A percentile compares a stretch with the other conserved stretches of the same genome.
phyloP scores from a whole-genome alignment of 1,140 invertebrate species.

The Triops longicaudatus region DNA sequence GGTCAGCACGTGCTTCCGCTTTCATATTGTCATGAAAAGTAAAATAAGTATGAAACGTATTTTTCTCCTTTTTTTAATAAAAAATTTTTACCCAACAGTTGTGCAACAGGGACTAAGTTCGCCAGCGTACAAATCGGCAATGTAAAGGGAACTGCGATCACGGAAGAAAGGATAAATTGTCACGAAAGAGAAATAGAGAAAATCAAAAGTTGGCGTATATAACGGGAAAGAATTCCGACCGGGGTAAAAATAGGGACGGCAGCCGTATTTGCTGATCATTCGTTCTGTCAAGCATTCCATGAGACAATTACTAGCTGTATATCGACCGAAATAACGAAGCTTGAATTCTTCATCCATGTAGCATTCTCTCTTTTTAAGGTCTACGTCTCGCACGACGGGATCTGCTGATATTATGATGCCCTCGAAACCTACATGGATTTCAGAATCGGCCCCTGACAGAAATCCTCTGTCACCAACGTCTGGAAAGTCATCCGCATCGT shows the following conservation, averaged over 20 bases:
- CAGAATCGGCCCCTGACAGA: conserved; percentile 25
- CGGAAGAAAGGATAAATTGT: neutral
- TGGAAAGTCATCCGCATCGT: conserved; percentile 29
- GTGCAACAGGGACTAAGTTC: neutral
- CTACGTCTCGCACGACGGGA: conserved; percentile 19
- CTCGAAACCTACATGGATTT: conserved; percentile 20
- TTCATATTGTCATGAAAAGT: neutral
- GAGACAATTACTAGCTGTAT: conserved; percentile 27
- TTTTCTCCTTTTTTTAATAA: neutral
- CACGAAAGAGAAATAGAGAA: neutral
- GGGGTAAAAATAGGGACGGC: conserved; percentile 29
- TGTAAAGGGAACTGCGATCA: neutral
- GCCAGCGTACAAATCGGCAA: neutral
- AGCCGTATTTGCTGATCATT: conserved; percentile 24
- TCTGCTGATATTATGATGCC: conserved; percentile 18
- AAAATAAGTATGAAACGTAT: neutral
- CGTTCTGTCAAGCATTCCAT: conserved; percentile 25
- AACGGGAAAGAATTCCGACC: neutral
- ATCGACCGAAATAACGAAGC: conserved; percentile 13
- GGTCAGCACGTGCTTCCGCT: neutral
- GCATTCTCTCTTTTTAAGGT: conserved; percentile 26
- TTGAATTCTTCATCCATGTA: conserved; percentile 23
- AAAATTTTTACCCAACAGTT: neutral
- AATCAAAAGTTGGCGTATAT: too few species aligned
- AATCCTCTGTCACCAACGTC: conserved; percentile 26